Evolutionary conservation across 2,113 vertebrate genomes (phyloP), one percentile per base, ranked within the genome.

Genomic region (Oryzias melastigma): DNA sequence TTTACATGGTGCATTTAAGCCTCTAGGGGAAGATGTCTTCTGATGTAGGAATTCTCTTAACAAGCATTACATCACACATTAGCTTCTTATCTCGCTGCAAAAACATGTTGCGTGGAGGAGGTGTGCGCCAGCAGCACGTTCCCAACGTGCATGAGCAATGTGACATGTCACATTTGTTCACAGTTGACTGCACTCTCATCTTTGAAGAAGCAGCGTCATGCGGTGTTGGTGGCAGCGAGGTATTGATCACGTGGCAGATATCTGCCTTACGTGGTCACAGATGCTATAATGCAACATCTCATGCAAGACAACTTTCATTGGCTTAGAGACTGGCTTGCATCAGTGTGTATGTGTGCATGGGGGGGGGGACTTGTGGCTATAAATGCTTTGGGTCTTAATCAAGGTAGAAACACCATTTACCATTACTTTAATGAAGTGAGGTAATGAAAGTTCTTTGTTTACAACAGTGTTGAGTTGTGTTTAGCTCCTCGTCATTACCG

Each of bases 1-100:
- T 82, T 83, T 81, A 71, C 82, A 83, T 61, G 75, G 53, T 52
- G 25, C 67, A 43, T 58, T 65, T 65, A 66, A 79, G 65, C 75
- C 72, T 80, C 72, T 2, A 27, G 71, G 59, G 78, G 68, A 46
- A 64, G 50, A 58, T 80, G 54, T 51, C 35, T 44, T 80, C 67
- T 84, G 73, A 86, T 73, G 71, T 77, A 55, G 73, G 61, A 72
- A 41, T 54, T 70, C 19, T 56, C 43, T 52, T 72, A 75, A 82
- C 76, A 65, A 58, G 73, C 75, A 40, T 75, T 50, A 59, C 73
- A 75, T 64, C 50, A 50, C 52, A 16, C 77, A 77, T 54, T 59
- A 77, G 65, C 63, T 53, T 15, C 35, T 71, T 77, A 62, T 81
- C 72, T 50, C 51, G 16, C 20, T 68, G 56, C 67, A 53, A 77